Conservation (phyloP, 2,888 invertebrate genomes). For the Heliconius cydno region DNA sequence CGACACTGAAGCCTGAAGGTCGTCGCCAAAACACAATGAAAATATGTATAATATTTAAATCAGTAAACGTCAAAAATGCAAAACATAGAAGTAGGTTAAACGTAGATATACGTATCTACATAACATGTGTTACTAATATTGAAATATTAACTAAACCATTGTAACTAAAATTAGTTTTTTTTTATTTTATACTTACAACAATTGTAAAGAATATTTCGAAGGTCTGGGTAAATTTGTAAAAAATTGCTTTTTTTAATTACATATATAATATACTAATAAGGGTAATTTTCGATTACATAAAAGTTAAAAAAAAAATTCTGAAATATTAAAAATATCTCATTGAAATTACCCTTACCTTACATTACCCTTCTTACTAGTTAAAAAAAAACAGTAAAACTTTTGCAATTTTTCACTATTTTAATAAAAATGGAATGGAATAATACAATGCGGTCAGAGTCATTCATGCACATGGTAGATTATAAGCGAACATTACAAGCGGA, state of each 20-base stretch:
- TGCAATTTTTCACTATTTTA: background rate
- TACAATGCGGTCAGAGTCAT: background rate
- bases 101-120: background rate
- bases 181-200: background rate
- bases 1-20: background rate
- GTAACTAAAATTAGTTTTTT: background rate
- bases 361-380: too few species aligned
- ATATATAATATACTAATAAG: too few species aligned
- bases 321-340: too few species aligned
- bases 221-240: too few species aligned
- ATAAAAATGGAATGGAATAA: background rate
- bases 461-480: slow-evolving; percentile 8
- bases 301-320: too few species aligned
- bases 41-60: background rate
- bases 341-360: too few species aligned
- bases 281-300: too few species aligned
- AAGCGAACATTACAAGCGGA: background rate
- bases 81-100: slow-evolving; percentile 1
- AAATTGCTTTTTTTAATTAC: too few species aligned
- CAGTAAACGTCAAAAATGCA: slow-evolving; percentile 1
- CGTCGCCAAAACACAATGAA: background rate
- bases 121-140: background rate
- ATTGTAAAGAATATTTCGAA: background rate
- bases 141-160: too few species aligned
- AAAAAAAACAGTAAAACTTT: too few species aligned